Percentiles rank a stretch among this genome's conserved stretches.
Conservation (phyloP, 2,888 invertebrate genomes). For the Lithophane socia region DNA sequence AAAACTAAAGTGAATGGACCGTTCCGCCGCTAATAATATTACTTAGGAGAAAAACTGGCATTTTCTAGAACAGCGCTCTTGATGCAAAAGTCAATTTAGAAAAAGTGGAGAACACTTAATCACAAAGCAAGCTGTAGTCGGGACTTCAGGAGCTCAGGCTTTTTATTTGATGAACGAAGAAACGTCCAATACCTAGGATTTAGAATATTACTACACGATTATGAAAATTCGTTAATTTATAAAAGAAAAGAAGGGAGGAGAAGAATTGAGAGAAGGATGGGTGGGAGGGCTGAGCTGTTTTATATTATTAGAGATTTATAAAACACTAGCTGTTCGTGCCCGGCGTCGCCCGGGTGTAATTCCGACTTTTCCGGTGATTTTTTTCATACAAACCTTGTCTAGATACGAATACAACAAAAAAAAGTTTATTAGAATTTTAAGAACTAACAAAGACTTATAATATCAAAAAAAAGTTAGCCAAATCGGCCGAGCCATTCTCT, state of each 20-base stretch:
- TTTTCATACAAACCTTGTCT: too few species aligned
- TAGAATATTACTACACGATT: not conserved
- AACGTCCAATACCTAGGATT: not conserved
- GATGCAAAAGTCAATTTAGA: slow-evolving; percentile 58
- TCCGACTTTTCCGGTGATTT: too few species aligned
- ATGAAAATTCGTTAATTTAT: not conserved
- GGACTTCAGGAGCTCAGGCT: not conserved
- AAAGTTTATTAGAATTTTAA: too few species aligned
- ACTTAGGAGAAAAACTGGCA: slow-evolving; percentile 54
- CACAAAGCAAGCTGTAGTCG: slow-evolving; percentile 43
- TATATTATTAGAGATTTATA: too few species aligned
- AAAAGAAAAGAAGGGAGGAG: too few species aligned
- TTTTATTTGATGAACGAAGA: slow-evolving; percentile 42
- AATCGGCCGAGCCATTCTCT: too few species aligned
- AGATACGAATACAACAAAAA: too few species aligned
- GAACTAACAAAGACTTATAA: too few species aligned
- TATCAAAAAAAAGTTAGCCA: too few species aligned
- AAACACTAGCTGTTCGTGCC: too few species aligned
- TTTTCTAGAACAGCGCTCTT: slow-evolving; percentile 43
- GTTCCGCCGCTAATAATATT: slow-evolving; percentile 57
- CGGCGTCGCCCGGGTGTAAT: too few species aligned
- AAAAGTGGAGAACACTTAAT: slow-evolving; percentile 58
- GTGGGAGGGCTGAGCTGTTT: not conserved
- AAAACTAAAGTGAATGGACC: slow-evolving; percentile 46
- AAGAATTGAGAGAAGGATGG: too few species aligned